Evolutionary conservation across 2,113 vertebrate genomes (phyloP).

Genomic region (Hylia prasina): DNA sequence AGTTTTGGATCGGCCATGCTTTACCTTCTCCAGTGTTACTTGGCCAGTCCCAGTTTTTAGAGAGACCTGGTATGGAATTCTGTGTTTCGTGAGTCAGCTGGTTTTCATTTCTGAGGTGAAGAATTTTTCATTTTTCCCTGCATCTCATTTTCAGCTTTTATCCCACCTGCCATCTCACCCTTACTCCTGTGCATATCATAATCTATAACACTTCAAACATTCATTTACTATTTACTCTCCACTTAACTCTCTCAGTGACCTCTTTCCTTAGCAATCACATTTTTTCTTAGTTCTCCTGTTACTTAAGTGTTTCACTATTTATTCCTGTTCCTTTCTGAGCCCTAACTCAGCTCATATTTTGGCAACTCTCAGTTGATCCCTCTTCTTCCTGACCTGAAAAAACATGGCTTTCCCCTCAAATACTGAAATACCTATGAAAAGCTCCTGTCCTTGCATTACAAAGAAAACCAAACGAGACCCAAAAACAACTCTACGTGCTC

Average conservation of each 20-base stretch:
- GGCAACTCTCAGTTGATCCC: neutral
- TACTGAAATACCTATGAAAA: constrained; percentile 23
- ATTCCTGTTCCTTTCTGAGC: neutral
- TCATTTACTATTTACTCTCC: neutral
- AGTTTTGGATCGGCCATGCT: neutral
- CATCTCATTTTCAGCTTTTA: neutral
- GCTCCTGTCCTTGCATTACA: constrained; percentile 7
- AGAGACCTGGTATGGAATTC: neutral
- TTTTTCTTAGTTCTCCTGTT: neutral
- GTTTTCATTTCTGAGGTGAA: neutral
- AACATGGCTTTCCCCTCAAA: neutral
- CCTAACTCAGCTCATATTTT: neutral
- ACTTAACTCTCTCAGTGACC: neutral
- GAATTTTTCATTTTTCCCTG: neutral
- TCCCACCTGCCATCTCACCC: neutral
- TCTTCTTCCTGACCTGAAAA: constrained; percentile 22
- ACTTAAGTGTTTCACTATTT: neutral
- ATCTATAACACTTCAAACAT: neutral
- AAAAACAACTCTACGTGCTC: constrained; percentile 8
- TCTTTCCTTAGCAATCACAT: neutral
- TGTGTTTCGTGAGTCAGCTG: neutral
- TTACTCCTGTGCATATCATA: neutral
- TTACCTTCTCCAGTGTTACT: neutral
- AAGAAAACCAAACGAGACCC: constrained; percentile 17
- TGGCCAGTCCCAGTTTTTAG: neutral